Base-by-base conservation (phyloP, 2,113 vertebrate species). In the Lonchura striata region DNA sequence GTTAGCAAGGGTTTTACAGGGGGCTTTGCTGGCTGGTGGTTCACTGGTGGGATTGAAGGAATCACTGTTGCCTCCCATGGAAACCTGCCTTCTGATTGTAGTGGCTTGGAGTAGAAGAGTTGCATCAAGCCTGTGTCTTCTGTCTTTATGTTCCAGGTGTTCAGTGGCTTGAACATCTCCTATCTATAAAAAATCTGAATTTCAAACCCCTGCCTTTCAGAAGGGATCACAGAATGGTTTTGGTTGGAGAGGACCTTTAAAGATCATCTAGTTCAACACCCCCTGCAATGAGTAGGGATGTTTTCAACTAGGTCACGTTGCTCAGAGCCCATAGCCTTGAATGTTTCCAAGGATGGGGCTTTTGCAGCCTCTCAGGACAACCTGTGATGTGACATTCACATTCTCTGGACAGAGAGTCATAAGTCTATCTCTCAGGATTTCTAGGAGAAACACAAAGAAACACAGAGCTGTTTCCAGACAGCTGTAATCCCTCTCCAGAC, bases 401-500 rank as follows among this genome's bases (percentile, higher is more conserved):
- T 41, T 13, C 41, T 41, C 41, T 41, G 41, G 13, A 41, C 41
- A 12, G 41, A 39, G 39, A 41, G 41, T 41, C 41, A 41, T 41
- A 41, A 41, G 12, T 41, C 41, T 41, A 13, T 41, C 41, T 41
- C 41, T 41, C 41, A 41, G 41, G 41, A 41, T 41, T 41, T 41
- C 41, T 41, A 13, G 41, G 41, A 41, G 41, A 41, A 41, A 41
- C 41, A 41, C 41, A 41, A 13, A 41, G 13, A 41, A 10, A 39
- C 9, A 10, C 39, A 39, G 39, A 39, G 39, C 9, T 63, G 76
- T 96, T 94, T 95, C 86, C 64, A 74, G 80, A 27, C 72, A 88
- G 77, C 72, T 86, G 76, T 88, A 94, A 89, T 95, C 39, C 70
- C 72, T 91, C 86, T 83, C 72, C 76, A 92, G 91, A 56, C 56